phyloP scores from a whole-genome alignment of 30 jellyfish, hydroid and myxozoan species.

The Cassiopea andromeda region DNA sequence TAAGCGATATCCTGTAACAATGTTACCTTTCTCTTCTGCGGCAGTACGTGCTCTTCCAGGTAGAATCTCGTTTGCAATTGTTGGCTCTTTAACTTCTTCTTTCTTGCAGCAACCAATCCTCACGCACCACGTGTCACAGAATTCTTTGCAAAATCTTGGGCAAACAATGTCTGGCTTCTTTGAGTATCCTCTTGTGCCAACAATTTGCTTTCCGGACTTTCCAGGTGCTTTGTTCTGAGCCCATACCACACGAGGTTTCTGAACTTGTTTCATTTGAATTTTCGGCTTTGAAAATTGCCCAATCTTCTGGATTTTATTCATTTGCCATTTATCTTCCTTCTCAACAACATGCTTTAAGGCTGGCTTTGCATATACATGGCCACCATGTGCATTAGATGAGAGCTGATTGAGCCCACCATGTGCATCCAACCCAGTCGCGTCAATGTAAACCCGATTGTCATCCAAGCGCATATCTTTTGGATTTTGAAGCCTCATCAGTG shows the following conservation, averaged over 20 bases:
- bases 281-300: not conserved
- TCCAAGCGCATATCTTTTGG: constrained; percentile 44
- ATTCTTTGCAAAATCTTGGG: constrained; percentile 75
- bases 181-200: constrained; percentile 1
- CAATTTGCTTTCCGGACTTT: not conserved
- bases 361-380: constrained; percentile 22
- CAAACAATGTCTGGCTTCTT: constrained; percentile 49
- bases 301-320: not conserved
- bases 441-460: constrained; percentile 50
- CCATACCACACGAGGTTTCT: constrained; percentile 44
- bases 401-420: constrained; percentile 39
- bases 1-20: not conserved
- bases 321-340: constrained; percentile 19
- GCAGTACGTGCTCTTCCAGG: not conserved
- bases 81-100: constrained; percentile 48
- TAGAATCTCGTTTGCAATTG: constrained; percentile 17
- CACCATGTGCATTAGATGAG: constrained; percentile 14
- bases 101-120: constrained; percentile 82
- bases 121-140: constrained; percentile 90
- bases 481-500: constrained; percentile 48
- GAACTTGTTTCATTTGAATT: not conserved
- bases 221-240: constrained; percentile 1
- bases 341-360: constrained; percentile 37
- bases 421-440: constrained; percentile 13
- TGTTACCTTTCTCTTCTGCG: constrained; percentile 35